Base-by-base conservation (phyloP, 2,888 invertebrate species). In the Eudemis profundana region DNA sequence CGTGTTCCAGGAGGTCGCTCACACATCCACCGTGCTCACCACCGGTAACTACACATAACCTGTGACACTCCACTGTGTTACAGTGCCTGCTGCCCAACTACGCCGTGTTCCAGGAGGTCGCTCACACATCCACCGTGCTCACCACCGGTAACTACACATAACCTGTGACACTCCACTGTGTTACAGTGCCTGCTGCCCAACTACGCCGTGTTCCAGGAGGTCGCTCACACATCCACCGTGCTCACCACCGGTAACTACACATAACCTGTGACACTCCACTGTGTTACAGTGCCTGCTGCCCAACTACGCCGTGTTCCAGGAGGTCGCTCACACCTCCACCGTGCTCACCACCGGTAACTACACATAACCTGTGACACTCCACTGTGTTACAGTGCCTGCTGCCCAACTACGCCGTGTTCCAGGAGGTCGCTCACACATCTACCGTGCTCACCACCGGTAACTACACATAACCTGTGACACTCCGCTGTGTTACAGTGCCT, bases 251-350 rank as follows among this genome's bases (percentile, higher is more conserved):
- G 27, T 27, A 27, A 4, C 27, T 27, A 27, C 27, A 5, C 1
- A 27, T 27, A 27, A 40, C 95, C 96, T 82, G 50, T 40, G n/a
- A n/a, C n/a, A n/a, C n/a, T n/a, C n/a, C n/a, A n/a, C n/a, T n/a
- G n/a, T n/a, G 40, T 5, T 7, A 5, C 97, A 27, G 27, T 27
- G 27, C 27, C 27, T 27, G 27, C 7, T 27, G 27, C 27, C 27
- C 7, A 98, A 98, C 87, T 97, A 97, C 86, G 95, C 96, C 81
- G 94, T 97, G 29, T 98, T 97, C 84, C 95, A 95, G 76, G 97
- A 97, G 78, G 87, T 98, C 68, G 96, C 97, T 0, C 95, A 96
- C 77, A 95, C 97, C 46, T 95, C 95, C 65, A 95, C 94, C 36
- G 93, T 95, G 42, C 90, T 96, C 60, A 95, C 95, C 40, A 96